Evolutionary conservation across 2,888 invertebrate species (phyloP).

Genomic region (Agrotis puta): DNA sequence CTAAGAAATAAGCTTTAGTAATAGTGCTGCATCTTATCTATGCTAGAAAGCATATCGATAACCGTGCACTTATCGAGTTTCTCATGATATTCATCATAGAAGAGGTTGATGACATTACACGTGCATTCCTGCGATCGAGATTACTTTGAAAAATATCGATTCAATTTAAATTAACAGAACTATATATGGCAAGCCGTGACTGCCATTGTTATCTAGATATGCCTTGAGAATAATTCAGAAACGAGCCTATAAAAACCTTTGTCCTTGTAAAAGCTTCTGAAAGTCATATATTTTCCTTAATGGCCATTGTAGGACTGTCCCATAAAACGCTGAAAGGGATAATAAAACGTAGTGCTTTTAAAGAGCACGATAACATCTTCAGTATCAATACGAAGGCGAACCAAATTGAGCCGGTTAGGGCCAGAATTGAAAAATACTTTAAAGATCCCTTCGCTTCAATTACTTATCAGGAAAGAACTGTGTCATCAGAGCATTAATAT

Average conservation of each 20-base stretch:
- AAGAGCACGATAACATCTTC: neutral
- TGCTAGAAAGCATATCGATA: conserved; percentile 38
- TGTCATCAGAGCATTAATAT: too few species aligned
- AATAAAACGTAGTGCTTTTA: neutral
- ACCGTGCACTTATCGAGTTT: conserved; percentile 26
- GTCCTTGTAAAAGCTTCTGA: conserved; percentile 12
- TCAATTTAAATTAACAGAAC: conserved; percentile 63
- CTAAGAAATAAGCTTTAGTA: conserved; percentile 18
- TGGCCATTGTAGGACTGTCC: neutral
- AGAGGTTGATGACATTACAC: conserved; percentile 51
- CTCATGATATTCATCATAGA: conserved; percentile 48
- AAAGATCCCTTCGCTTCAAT: neutral
- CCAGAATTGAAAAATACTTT: neutral
- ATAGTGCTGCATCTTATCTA: conserved; percentile 21
- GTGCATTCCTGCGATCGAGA: conserved; percentile 41
- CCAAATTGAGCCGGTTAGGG: neutral
- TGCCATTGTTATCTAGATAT: conserved; percentile 27
- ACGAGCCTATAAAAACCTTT: neutral
- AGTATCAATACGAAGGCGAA: neutral
- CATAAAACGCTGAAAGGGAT: neutral
- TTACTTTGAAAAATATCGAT: conserved; percentile 56
- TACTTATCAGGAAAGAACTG: neutral
- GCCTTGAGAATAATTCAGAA: conserved; percentile 19
- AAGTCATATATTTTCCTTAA: conserved; percentile 11
- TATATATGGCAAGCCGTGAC: conserved; percentile 44